These are phyloP conservation scores for Eutrigla gurnardus DNA, from an alignment of 2,797 vertebrate genomes.

Conservation along the genomic window DNA sequence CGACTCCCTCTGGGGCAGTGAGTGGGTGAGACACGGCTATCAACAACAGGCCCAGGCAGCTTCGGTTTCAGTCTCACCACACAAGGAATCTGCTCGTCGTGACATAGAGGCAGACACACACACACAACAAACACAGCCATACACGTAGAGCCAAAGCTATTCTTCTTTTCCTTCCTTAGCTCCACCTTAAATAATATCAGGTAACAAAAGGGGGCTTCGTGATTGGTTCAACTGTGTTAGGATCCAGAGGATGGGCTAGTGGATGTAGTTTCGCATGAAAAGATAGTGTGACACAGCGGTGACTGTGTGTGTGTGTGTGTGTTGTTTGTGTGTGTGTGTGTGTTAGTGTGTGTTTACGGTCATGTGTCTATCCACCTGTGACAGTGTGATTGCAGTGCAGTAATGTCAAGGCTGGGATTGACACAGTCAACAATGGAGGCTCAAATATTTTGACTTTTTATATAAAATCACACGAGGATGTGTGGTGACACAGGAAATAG, in stretches of 20 bases:
- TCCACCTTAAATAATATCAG: conserved; percentile 69
- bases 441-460: conserved; percentile 69
- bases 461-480: conserved; percentile 55
- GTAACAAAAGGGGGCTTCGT: conserved; percentile 45
- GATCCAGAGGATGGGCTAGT: conserved; percentile 53
- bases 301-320: conserved; percentile 30
- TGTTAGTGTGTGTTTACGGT: conserved; percentile 17
- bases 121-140: conserved; percentile 45
- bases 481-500: conserved; percentile 68
- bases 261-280: conserved; percentile 66
- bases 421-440: conserved; percentile 59
- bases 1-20: conserved; percentile 75
- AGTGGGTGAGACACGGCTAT: conserved; percentile 78
- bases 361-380: conserved; percentile 56
- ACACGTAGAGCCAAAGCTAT: conserved; percentile 42
- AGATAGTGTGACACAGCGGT: conserved; percentile 59
- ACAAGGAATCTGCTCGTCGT: conserved; percentile 66
- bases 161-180: conserved; percentile 45
- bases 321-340: conserved; percentile 33
- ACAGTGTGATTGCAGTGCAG: conserved; percentile 52
- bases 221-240: conserved; percentile 57
- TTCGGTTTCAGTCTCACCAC: conserved; percentile 72
- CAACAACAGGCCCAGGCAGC: conserved; percentile 75
- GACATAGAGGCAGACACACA: conserved; percentile 59
- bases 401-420: conserved; percentile 56